These are phyloP conservation scores for Cecidostiba fungosa DNA, from an alignment of 2,888 invertebrate species.

Conservation along the genomic window DNA sequence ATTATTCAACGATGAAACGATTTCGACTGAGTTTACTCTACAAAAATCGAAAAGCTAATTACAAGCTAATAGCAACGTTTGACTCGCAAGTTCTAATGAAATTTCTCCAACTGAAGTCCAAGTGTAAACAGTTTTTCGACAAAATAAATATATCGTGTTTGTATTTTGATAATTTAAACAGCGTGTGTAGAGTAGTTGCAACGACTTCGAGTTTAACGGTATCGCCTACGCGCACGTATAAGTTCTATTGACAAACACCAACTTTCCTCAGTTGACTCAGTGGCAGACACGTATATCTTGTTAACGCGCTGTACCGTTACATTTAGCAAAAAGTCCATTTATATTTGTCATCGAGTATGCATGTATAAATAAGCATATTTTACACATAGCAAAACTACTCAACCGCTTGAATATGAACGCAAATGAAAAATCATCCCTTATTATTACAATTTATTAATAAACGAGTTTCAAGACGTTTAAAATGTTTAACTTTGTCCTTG, in stretches of 20 bases:
- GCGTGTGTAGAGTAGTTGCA: not conserved
- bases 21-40: not conserved
- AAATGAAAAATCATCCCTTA: not conserved
- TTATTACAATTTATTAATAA: not conserved
- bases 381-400: not conserved
- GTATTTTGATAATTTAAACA: conserved; percentile 1
- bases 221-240: not conserved
- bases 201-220: not conserved
- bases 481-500: not conserved
- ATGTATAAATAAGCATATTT: not conserved
- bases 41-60: not conserved
- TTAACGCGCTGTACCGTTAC: not conserved
- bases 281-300: not conserved
- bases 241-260: not conserved
- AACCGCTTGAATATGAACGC: not conserved
- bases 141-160: not conserved
- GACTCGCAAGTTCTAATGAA: not conserved
- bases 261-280: not conserved
- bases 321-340: not conserved
- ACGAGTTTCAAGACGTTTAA: conserved; percentile 4
- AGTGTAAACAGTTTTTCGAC: not conserved
- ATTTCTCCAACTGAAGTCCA: not conserved
- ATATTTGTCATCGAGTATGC: not conserved
- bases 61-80: not conserved
- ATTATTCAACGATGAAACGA: not conserved